These are phyloP conservation scores for Drosophila kanekoi DNA, from an alignment of 2,888 invertebrate genomes.

Conservation along the genomic window DNA sequence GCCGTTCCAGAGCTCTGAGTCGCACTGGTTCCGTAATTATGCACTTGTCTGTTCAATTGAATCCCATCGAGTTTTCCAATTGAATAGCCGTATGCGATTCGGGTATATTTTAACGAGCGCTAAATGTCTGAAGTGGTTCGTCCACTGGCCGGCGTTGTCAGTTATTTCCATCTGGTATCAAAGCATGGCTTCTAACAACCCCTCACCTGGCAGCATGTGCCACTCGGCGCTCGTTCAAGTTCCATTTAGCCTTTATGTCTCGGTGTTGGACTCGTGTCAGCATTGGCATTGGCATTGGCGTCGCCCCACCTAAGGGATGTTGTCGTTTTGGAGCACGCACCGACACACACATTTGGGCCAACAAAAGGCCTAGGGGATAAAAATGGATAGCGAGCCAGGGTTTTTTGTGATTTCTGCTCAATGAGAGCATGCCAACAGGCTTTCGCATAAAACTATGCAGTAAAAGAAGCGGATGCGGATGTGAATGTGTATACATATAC, in stretches of 20 bases:
- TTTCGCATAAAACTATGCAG: constrained; percentile 51
- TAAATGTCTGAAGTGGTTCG: constrained; percentile 54
- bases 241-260: constrained; percentile 75
- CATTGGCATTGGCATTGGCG: constrained; percentile 44
- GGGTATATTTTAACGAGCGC: constrained; percentile 51
- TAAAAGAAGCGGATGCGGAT: constrained; percentile 26
- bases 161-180: constrained; percentile 29
- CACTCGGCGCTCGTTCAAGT: constrained; percentile 66
- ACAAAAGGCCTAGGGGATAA: constrained; percentile 23
- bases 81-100: constrained; percentile 49
- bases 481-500: constrained; percentile 23
- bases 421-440: constrained; percentile 62
- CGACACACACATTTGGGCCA: not conserved
- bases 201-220: constrained; percentile 28
- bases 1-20: not conserved
- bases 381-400: constrained; percentile 45
- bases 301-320: constrained; percentile 59
- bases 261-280: constrained; percentile 44
- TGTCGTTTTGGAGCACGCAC: constrained; percentile 42
- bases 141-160: constrained; percentile 29
- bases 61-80: constrained; percentile 66
- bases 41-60: constrained; percentile 59
- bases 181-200: constrained; percentile 3
- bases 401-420: constrained; percentile 63
- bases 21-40: constrained; percentile 50